Evolutionary conservation across 2,113 vertebrate genomes (phyloP).

Genomic region (Zapus hudsonius): DNA sequence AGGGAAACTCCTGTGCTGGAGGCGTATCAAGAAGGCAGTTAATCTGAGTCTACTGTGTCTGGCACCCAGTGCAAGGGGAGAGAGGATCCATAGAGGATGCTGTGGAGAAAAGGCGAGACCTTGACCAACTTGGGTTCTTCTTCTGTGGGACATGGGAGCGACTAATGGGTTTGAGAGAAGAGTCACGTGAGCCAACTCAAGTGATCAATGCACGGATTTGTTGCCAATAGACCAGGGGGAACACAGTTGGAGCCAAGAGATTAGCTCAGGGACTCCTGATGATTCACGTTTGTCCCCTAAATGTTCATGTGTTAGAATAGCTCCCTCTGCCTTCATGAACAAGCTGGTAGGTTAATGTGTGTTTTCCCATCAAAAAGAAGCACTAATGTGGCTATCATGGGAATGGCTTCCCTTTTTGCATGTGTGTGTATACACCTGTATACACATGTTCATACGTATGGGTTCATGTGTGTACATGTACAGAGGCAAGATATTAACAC

Average conservation of each 20-base stretch:
- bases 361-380: not conserved
- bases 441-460: no score
- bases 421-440: no score
- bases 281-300: not conserved
- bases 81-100: fast-evolving
- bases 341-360: not conserved
- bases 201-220: fast-evolving
- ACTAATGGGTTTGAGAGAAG: not conserved
- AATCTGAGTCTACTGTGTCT: fast-evolving
- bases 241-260: fast-evolving
- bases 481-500: no score
- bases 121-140: fast-evolving
- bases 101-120: no score
- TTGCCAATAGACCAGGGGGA: not conserved
- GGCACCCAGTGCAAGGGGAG: not conserved
- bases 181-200: fast-evolving
- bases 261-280: fast-evolving
- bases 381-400: not conserved
- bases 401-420: no score
- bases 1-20: fast-evolving
- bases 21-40: not conserved
- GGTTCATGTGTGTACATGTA: no score
- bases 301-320: not conserved
- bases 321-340: not conserved
- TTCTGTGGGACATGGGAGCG: not conserved